Evolutionary conservation across 2,888 invertebrate genomes (phyloP), one percentile per base, ranked within the genome.

Genomic region (Ormyrus labotus): DNA sequence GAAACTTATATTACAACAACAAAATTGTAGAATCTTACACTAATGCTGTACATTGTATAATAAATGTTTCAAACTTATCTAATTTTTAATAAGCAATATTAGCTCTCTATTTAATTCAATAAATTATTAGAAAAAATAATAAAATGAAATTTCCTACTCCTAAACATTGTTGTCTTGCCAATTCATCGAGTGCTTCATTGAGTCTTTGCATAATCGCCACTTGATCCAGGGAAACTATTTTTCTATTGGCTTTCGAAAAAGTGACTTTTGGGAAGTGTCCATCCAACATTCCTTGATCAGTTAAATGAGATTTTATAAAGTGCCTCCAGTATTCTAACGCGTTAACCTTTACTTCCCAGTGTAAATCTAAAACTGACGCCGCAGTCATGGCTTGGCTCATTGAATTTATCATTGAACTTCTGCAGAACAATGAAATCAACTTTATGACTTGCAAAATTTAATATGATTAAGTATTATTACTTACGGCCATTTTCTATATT

Each of bases 221-320:
- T 78, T 94, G 94, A 48, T 94, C 95, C 9, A 96, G 89, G 0
- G 93, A 94, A 4, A 96, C 94, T 34, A 96, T 96, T 91, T 96
- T 96, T 79, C 94, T 92, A 6, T 94, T 92, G 88, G 96, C 95
- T 86, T 94, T 95, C 0, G 96, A 96, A 88, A 96, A 96, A 0
- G 96, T 96, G 0, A 96, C 94, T 0, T 93, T 93, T 0, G 96
- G 96, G 89, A 96, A 96, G 0, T 92, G 92, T 0, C 96, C 96
- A 87, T 96, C 96, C 10, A 96, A 93, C 95, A 96, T 96, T n/a
- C 96, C 96, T 90, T 96, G 96, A 86, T 95, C 93, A 0, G 92
- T 92, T 8, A 96, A 91, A 73, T 94, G 92, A 0, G 93, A 92
- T 47, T 93, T 92, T 64, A 96, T 94, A 45, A 95, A 94, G 10